These are phyloP conservation scores for Rhinella marina DNA, from an alignment of 2,797 vertebrate genomes.

Conservation along the genomic window DNA sequence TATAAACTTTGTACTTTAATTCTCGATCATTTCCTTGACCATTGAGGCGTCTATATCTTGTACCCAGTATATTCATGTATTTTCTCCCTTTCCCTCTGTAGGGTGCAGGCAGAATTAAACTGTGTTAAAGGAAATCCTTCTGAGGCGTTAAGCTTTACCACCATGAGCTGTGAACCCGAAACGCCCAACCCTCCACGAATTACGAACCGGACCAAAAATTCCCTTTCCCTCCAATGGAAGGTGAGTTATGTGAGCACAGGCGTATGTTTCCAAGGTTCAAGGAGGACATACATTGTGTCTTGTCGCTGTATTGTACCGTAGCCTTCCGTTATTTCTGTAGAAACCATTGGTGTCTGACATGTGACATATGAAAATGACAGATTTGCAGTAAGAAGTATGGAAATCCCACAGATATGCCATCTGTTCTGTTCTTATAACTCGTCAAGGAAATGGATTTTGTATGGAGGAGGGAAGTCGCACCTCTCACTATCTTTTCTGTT, in stretches of 20 bases:
- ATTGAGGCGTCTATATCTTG: too few species aligned
- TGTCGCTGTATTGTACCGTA: not conserved
- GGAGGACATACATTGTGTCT: not conserved
- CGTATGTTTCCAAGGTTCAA: not conserved
- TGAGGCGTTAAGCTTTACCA: slow-evolving; percentile 90
- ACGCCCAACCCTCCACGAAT: slow-evolving; percentile 87
- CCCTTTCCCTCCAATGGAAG: slow-evolving; percentile 94
- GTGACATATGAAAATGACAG: not conserved
- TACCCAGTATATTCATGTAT: not conserved
- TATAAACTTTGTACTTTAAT: too few species aligned
- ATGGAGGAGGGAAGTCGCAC: not conserved
- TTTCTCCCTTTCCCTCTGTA: slow-evolving; percentile 65
- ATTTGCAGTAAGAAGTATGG: not conserved
- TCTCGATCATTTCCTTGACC: too few species aligned
- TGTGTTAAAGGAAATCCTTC: slow-evolving; percentile 89
- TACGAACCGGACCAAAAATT: slow-evolving; percentile 92
- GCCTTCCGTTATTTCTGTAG: too few species aligned
- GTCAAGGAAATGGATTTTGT: not conserved
- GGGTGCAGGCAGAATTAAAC: slow-evolving; percentile 87
- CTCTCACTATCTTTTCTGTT: not conserved
- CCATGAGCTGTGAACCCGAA: slow-evolving; percentile 91
- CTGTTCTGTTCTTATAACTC: slow-evolving; percentile 1
- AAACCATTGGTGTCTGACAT: not conserved
- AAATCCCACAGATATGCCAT: not conserved
- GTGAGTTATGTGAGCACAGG: slow-evolving; percentile 70